A percentile compares a stretch with the other conserved stretches of the same genome.
These are phyloP conservation scores for Enteromius anoplus DNA, from an alignment of 2,797 vertebrate genomes.

Conservation along the genomic window DNA sequence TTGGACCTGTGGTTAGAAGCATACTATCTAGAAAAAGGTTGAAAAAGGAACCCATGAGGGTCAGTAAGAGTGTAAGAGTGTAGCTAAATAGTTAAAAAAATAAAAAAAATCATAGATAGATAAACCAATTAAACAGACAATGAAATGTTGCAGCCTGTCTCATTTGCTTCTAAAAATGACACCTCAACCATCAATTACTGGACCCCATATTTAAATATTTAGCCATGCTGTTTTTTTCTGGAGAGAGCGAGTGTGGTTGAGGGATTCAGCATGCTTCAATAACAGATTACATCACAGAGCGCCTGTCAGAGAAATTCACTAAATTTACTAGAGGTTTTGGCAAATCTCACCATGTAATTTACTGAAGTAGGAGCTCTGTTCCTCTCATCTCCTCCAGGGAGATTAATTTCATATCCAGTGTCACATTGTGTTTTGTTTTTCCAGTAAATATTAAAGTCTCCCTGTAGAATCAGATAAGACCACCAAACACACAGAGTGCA, in stretches of 20 bases:
- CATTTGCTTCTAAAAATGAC: neutral
- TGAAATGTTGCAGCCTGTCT: neutral
- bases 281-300: constrained; percentile 33
- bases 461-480: constrained; percentile 30
- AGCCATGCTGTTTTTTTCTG: neutral
- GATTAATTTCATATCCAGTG: constrained; percentile 50
- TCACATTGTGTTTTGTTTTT: constrained; percentile 46
- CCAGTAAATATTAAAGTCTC: constrained; percentile 49
- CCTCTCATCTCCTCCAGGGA: constrained; percentile 27
- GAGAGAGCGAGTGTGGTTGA: neutral
- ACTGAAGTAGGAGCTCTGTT: constrained; percentile 22
- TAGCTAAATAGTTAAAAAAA: no score
- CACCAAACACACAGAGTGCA: constrained; percentile 17
- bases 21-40: no score
- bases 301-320: constrained; percentile 27
- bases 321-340: constrained; percentile 37
- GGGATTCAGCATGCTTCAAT: constrained; percentile 35
- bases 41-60: no score
- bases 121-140: no score
- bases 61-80: no score
- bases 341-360: constrained; percentile 44
- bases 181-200: neutral
- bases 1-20: no score
- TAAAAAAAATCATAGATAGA: no score
- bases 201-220: constrained; percentile 10